Base-by-base conservation (phyloP, 2,888 invertebrate genomes). In the Harmothoe impar region DNA sequence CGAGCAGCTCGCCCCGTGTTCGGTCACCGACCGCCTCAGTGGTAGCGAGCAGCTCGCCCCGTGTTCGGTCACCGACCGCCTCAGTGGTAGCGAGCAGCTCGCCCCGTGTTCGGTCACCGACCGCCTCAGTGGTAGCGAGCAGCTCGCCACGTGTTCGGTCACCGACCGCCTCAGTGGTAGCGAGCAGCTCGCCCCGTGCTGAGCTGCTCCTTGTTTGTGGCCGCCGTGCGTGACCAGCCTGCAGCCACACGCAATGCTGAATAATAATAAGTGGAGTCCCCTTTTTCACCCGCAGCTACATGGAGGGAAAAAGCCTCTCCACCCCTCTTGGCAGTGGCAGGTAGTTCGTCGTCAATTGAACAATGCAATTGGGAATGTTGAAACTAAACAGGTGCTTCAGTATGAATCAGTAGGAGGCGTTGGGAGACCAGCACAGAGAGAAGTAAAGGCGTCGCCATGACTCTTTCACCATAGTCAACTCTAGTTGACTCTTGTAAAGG, bases 331-430 rank as follows among this genome's bases (percentile, higher is more conserved):
- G 29, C 72, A 72, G 29, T 17, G 25, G 29, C 72, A 72, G 72
- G 72, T 72, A 25, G 72, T 72, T 72, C 72, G 72, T 3, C 72
- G 3, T 29, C 72, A 72, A 29, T 72, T 72, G 72, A 25, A 29
- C 29, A 72, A 72, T 72, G 72, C 72, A 72, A 72, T 72, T 72
- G 72, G 72, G 25, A 72, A 72, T 29, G 72, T 72, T 72, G 72
- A 72, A 72, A 72, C 72, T 72, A 72, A 72, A 72, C 72, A 29
- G 72, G 72, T 29, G 23, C n/a, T 62, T 62, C 62, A 62, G 62
- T 7, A n/a, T 62, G 62, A 62, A 62, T 62, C 62, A 62, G 62
- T 62, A n/a, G 62, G 62, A 62, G 20, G 62, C n/a, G 62, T 1
- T 62, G 62, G 62, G 62, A n/a, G 62, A 62, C 62, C 23, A 62